Evolutionary conservation across 2,113 vertebrate species (phyloP).

Genomic region (Natator depressus): DNA sequence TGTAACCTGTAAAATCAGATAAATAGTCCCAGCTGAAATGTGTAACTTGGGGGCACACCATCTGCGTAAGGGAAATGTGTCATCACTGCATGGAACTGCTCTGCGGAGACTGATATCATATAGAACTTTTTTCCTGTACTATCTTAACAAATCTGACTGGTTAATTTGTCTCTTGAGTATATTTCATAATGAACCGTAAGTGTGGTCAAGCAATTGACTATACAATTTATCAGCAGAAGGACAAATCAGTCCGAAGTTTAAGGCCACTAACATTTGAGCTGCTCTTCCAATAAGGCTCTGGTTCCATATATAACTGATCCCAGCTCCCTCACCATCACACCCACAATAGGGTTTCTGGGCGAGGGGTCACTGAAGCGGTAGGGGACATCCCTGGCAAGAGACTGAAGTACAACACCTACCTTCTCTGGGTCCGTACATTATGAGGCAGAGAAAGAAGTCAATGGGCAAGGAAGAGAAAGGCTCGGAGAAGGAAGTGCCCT

Average conservation of each 20-base stretch:
- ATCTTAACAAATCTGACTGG: background rate
- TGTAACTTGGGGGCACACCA: background rate
- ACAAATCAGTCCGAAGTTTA: background rate
- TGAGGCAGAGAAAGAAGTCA: background rate
- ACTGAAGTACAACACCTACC: background rate
- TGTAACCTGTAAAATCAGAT: background rate
- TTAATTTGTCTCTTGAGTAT: background rate
- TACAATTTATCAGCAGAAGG: background rate
- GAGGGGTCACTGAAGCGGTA: background rate
- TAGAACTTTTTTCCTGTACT: background rate
- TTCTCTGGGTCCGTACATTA: background rate
- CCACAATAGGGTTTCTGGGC: background rate
- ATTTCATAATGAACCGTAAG: background rate
- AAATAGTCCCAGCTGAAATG: background rate
- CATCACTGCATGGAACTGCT: background rate
- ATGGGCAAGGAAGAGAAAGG: background rate
- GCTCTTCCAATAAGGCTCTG: background rate
- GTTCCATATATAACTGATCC: background rate
- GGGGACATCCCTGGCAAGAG: background rate
- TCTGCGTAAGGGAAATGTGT: background rate
- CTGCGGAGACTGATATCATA: background rate
- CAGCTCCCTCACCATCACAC: background rate
- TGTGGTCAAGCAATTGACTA: background rate
- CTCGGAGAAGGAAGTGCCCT: background rate
- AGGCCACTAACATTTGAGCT: background rate